Conservation (phyloP, 2,797 vertebrate genomes). For the Girardinus metallicus region DNA sequence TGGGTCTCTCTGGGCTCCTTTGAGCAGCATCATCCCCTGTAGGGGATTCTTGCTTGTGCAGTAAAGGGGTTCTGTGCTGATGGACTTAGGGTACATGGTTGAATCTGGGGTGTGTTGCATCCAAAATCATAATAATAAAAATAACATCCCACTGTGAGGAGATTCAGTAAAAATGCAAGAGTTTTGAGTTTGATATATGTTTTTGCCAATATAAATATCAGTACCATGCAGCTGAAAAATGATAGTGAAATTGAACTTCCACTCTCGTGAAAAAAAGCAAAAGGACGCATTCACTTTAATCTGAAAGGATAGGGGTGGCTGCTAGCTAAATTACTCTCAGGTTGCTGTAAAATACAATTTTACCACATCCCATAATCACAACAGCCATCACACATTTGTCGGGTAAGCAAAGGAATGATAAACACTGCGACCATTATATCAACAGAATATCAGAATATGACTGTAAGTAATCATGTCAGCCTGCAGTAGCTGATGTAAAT, state of each 20-base stretch:
- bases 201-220: neutral
- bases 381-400: neutral
- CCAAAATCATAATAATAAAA: neutral
- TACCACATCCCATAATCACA: neutral
- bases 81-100: too few relatives aligned
- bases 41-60: neutral
- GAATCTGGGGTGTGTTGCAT: neutral
- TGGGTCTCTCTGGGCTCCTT: too few relatives aligned
- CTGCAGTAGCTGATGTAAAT: slow-evolving; percentile 2
- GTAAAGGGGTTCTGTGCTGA: too few relatives aligned
- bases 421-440: slow-evolving; percentile 9
- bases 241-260: slow-evolving; percentile 21
- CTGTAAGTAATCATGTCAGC: neutral
- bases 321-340: neutral
- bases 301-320: neutral
- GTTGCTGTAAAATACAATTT: slow-evolving; percentile 4
- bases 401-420: neutral
- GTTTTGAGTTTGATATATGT: neutral
- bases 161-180: neutral
- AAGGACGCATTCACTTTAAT: neutral
- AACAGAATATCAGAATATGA: neutral
- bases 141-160: too few relatives aligned
- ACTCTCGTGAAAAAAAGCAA: neutral
- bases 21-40: neutral
- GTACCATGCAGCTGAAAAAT: neutral